A percentile compares a stretch with the other conserved stretches of the same genome.
Evolutionary conservation across 1,140 invertebrate genomes (phyloP).

Genomic region (Sitobion miscanthi): DNA sequence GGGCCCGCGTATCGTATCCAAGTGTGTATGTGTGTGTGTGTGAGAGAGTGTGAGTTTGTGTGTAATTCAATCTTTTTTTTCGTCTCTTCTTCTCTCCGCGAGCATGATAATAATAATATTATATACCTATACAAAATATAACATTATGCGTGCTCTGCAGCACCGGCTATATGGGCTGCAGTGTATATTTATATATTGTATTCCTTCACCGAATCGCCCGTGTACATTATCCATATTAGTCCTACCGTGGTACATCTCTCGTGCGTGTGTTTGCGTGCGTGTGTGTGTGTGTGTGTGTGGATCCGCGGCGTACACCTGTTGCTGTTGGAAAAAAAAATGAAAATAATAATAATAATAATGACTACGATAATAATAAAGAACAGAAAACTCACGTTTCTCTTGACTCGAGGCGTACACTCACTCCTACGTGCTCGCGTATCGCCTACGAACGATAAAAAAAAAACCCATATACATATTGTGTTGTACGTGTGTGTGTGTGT

Average conservation of each 20-base stretch:
- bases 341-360: constrained; percentile 43
- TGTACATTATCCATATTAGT: constrained; percentile 55
- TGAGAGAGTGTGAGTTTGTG: background rate
- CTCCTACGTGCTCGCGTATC: constrained; percentile 55
- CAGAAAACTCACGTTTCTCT: constrained; percentile 56
- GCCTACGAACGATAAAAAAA: constrained; percentile 56
- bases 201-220: constrained; percentile 49
- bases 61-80: constrained; percentile 55
- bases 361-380: constrained; percentile 56
- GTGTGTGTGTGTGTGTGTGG: background rate
- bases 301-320: constrained; percentile 53
- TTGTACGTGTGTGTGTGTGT: background rate
- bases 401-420: constrained; percentile 52
- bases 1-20: background rate
- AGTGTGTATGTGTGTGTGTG: background rate
- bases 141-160: background rate
- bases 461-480: constrained; percentile 25
- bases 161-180: background rate
- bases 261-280: too few species aligned
- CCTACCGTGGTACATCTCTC: constrained; percentile 30
- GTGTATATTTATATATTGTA: background rate
- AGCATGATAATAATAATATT: background rate
- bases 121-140: background rate
- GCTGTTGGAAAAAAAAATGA: constrained; percentile 10
- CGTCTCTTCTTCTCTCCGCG: constrained; percentile 22